Evolutionary conservation across 2,797 vertebrate species (phyloP).

Genomic region (Serranus cabrilla): DNA sequence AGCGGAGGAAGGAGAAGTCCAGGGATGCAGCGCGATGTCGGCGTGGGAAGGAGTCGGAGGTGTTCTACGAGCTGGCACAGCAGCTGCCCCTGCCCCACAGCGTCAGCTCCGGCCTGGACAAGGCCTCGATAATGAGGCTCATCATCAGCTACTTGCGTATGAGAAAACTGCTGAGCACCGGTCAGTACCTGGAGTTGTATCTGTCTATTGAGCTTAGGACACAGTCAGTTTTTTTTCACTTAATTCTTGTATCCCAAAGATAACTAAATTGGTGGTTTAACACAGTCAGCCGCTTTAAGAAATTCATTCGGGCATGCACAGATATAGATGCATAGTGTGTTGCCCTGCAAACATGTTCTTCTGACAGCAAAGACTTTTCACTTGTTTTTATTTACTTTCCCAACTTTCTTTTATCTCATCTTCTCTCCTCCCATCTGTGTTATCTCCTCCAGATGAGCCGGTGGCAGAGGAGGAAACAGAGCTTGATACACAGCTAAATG

Average conservation of each 20-base stretch:
- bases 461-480: constrained; percentile 87
- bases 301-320: not conserved
- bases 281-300: not conserved
- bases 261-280: not conserved
- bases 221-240: not conserved
- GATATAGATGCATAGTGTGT: constrained; percentile 14
- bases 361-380: not conserved
- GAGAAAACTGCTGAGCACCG: constrained; percentile 91
- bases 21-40: constrained; percentile 95
- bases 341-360: constrained; percentile 13
- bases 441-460: constrained; percentile 83
- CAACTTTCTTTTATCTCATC: not conserved
- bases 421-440: not conserved
- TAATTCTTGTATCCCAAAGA: not conserved
- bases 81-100: constrained; percentile 96
- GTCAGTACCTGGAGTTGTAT: constrained; percentile 80
- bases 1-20: constrained; percentile 97
- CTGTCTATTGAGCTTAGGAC: no score
- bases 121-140: constrained; percentile 98
- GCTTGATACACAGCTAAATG: constrained; percentile 92
- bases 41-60: constrained; percentile 96
- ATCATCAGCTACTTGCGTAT: constrained; percentile 97
- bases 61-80: constrained; percentile 96
- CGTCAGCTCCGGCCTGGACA: constrained; percentile 94
- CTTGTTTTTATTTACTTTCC: constrained; percentile 9